These are phyloP conservation scores for Seriola rivoliana DNA, from an alignment of 2,113 vertebrate genomes.

Conservation along the genomic window DNA sequence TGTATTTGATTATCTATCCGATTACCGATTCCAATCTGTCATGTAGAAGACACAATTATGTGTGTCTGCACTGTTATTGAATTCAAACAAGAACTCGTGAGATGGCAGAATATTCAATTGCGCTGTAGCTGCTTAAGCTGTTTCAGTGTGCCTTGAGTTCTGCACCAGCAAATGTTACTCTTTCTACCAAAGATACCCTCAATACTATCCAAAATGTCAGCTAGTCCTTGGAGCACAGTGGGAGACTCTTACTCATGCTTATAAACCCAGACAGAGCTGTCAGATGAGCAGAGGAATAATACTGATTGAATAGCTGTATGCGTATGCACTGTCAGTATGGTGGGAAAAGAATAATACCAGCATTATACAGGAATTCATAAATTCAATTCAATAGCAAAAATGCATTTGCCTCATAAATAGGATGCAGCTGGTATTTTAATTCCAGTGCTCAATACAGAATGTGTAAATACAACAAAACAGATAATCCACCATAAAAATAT, in stretches of 20 bases:
- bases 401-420: slow-evolving; percentile 18
- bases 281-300: slow-evolving; percentile 44
- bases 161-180: slow-evolving; percentile 16
- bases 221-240: slow-evolving; percentile 39
- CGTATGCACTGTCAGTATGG: slow-evolving; percentile 25
- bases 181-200: slow-evolving; percentile 37
- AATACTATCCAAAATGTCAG: slow-evolving; percentile 41
- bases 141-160: slow-evolving; percentile 29
- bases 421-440: slow-evolving; percentile 13
- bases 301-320: slow-evolving; percentile 49
- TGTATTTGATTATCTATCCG: slow-evolving; percentile 17
- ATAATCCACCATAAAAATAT: slow-evolving; percentile 20
- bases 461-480: background rate
- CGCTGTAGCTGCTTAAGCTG: slow-evolving; percentile 20
- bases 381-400: slow-evolving; percentile 30
- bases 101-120: slow-evolving; percentile 26
- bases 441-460: background rate
- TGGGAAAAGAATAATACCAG: slow-evolving; percentile 36
- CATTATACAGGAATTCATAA: background rate
- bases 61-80: slow-evolving; percentile 3
- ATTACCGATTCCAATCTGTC: slow-evolving; percentile 14
- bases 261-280: slow-evolving; percentile 55
- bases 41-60: slow-evolving; percentile 8
- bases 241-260: slow-evolving; percentile 52
- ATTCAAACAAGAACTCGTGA: slow-evolving; percentile 12